Evolutionary conservation across 2,797 vertebrate species (phyloP).

Genomic region (Xenopus petersii): DNA sequence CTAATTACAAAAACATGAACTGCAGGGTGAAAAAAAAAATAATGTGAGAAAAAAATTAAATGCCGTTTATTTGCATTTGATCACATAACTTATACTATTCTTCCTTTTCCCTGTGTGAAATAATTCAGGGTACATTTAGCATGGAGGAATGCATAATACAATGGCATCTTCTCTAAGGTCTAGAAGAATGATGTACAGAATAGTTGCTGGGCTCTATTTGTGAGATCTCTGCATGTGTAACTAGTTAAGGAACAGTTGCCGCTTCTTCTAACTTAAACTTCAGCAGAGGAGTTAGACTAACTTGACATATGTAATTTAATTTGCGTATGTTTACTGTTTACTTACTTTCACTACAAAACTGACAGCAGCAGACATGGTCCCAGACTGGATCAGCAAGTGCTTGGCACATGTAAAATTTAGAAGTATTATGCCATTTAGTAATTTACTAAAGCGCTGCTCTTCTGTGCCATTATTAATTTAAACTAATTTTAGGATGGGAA

Average conservation of each 20-base stretch:
- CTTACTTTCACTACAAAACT: neutral
- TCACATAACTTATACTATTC: neutral
- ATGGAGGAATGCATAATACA: too few species aligned
- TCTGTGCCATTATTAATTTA: too few species aligned
- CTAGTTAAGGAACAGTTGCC: neutral
- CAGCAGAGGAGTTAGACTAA: neutral
- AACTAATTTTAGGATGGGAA: too few species aligned
- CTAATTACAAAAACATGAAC: slow-evolving; percentile 26
- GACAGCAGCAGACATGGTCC: neutral
- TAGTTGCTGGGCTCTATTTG: neutral
- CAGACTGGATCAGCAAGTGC: neutral
- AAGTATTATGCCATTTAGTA: too few species aligned
- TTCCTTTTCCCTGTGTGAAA: too few species aligned
- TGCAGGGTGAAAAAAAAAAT: neutral
- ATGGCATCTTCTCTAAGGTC: too few species aligned
- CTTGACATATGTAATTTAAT: neutral
- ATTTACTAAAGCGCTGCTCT: too few species aligned
- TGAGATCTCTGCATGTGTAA: neutral
- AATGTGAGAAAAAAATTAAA: slow-evolving; percentile 1
- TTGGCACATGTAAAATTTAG: neutral
- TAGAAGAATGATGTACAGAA: neutral
- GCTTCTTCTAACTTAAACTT: neutral
- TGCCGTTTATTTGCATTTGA: slow-evolving; percentile 1
- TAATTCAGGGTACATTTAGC: too few species aligned
- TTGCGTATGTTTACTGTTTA: neutral